Conservation (phyloP, 2,888 invertebrate species). For the Lydus trimaculatus region DNA sequence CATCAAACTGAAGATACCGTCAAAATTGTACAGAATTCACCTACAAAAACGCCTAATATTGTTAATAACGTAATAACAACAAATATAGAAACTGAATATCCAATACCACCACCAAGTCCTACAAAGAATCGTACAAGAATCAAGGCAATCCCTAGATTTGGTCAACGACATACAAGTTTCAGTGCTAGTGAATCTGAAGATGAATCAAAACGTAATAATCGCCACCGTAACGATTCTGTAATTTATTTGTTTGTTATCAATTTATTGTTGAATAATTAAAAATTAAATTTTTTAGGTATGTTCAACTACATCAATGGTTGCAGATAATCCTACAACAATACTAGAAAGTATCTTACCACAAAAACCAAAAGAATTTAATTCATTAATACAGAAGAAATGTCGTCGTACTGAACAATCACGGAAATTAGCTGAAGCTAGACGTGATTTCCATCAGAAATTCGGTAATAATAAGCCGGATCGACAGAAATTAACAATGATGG, state of each 20-base stretch:
- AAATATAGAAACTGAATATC: constrained; percentile 39
- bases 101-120: constrained; percentile 63
- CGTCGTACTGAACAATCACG: constrained; percentile 61
- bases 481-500: constrained; percentile 84
- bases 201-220: constrained; percentile 58
- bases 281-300: constrained; percentile 45
- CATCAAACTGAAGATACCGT: not conserved
- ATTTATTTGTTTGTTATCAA: constrained; percentile 23
- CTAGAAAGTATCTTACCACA: constrained; percentile 39
- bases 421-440: constrained; percentile 64
- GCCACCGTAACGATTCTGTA: constrained; percentile 59
- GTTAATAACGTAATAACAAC: constrained; percentile 10
- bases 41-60: not conserved
- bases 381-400: constrained; percentile 50
- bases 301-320: constrained; percentile 46
- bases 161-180: constrained; percentile 66
- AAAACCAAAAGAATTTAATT: constrained; percentile 39
- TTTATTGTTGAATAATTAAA: not conserved
- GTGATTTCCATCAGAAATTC: constrained; percentile 64
- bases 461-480: constrained; percentile 67
- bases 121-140: constrained; percentile 73
- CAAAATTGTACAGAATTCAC: not conserved
- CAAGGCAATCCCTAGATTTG: constrained; percentile 72
- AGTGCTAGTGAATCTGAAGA: constrained; percentile 77
- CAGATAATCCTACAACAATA: constrained; percentile 34